Percentiles rank a stretch among this genome's conserved stretches.
These are phyloP conservation scores for Larimichthys polyactis DNA, from an alignment of 2,113 vertebrate species.

Conservation along the genomic window DNA sequence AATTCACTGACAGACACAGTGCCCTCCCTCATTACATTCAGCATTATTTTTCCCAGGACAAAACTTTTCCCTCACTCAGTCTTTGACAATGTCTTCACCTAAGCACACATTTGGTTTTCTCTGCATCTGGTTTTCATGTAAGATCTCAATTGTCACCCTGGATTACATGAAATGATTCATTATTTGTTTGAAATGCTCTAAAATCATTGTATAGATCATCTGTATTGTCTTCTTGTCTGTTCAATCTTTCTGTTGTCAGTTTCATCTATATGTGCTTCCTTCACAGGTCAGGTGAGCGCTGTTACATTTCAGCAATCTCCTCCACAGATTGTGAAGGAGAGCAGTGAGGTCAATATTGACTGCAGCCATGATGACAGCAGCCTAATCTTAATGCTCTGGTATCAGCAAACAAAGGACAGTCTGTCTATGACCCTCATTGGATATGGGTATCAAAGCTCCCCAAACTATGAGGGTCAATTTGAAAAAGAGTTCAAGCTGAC, in stretches of 20 bases:
- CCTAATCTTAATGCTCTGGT: slow-evolving; percentile 59
- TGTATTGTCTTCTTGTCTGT: background rate
- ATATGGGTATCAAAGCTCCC: background rate
- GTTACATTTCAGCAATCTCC: slow-evolving; percentile 53
- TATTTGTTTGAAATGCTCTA: background rate
- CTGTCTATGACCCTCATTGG: slow-evolving; percentile 67
- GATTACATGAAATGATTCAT: background rate
- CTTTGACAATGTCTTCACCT: background rate
- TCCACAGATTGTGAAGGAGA: slow-evolving; percentile 23
- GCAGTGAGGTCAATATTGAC: background rate
- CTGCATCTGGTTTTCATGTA: slow-evolving; percentile 33
- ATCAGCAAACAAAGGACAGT: slow-evolving; percentile 56
- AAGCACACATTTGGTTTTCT: background rate
- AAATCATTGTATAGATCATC: background rate
- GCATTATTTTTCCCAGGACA: background rate
- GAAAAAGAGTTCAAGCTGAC: slow-evolving; percentile 33
- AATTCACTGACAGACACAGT: background rate
- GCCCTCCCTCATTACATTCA: slow-evolving; percentile 3
- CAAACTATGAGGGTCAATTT: slow-evolving; percentile 44
- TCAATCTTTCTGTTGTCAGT: too few relatives aligned
- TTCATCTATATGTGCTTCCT: background rate
- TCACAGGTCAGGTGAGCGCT: slow-evolving; percentile 43
- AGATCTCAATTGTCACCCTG: slow-evolving; percentile 13
- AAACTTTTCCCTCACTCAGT: background rate
- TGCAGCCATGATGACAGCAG: slow-evolving; percentile 59